Evolutionary conservation across 1,140 invertebrate genomes (phyloP).

Genomic region (Eumeta japonica): DNA sequence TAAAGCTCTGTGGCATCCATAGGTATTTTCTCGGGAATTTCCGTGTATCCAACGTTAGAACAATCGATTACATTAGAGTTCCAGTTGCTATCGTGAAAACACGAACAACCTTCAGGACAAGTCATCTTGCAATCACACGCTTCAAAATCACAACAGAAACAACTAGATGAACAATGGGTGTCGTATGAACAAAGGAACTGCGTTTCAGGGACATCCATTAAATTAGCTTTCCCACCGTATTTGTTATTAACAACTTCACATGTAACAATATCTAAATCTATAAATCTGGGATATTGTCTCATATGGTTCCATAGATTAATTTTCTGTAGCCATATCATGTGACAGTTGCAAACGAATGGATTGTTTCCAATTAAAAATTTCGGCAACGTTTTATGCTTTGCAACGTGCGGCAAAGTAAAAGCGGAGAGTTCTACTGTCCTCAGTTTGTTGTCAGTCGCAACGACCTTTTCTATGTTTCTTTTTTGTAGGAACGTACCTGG

Average conservation of each 20-base stretch:
- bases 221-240: constrained; percentile 71
- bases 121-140: constrained; percentile 91
- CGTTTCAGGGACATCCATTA: constrained; percentile 75
- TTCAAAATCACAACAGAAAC: constrained; percentile 87
- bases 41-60: constrained; percentile 70
- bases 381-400: constrained; percentile 64
- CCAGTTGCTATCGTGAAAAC: constrained; percentile 88
- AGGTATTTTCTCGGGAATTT: constrained; percentile 75
- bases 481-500: constrained; percentile 75
- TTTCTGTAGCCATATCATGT: constrained; percentile 80
- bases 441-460: constrained; percentile 74
- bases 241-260: constrained; percentile 81
- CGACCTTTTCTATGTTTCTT: constrained; percentile 70
- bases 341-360: constrained; percentile 80
- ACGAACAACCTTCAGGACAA: constrained; percentile 81
- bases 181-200: constrained; percentile 86
- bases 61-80: constrained; percentile 86
- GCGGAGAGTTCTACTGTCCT: constrained; percentile 72
- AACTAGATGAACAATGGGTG: constrained; percentile 82
- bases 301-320: constrained; percentile 70
- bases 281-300: constrained; percentile 77
- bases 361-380: constrained; percentile 80
- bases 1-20: constrained; percentile 90
- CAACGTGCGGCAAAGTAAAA: constrained; percentile 66
- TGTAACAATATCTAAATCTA: constrained; percentile 79